phyloP scores from a whole-genome alignment of 2,888 invertebrate genomes.

The Ormyrus pomaceus region DNA sequence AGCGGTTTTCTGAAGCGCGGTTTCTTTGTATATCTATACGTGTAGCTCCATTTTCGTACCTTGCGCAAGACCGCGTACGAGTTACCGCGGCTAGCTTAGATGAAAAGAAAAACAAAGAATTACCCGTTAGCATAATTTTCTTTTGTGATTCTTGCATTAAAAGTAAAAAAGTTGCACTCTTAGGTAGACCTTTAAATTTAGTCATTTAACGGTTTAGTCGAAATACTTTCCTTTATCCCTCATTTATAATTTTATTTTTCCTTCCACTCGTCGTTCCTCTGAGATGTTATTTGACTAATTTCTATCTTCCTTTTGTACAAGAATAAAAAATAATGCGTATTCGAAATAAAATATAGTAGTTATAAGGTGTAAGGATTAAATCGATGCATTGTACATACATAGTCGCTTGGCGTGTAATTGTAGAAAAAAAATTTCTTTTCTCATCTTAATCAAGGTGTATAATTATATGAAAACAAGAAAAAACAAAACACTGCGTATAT shows the following conservation, averaged over 20 bases:
- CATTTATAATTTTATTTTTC: conserved; percentile 29
- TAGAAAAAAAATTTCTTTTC: conserved; percentile 49
- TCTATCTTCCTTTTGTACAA: conserved; percentile 45
- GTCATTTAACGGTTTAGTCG: conserved; percentile 38
- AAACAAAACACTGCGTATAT: conserved; percentile 48
- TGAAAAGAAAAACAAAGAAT: conserved; percentile 19
- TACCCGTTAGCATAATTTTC: conserved; percentile 47
- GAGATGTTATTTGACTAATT: conserved; percentile 32
- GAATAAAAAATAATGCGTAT: conserved; percentile 25
- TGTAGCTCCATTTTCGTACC: conserved; percentile 44
- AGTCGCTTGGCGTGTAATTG: conserved; percentile 55
- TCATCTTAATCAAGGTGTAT: conserved; percentile 53
- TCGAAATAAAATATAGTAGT: conserved; percentile 34
- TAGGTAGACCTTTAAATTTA: conserved; percentile 45
- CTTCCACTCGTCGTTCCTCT: conserved; percentile 14
- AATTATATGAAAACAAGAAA: conserved; percentile 49
- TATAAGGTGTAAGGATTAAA: conserved; percentile 51
- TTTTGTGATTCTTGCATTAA: conserved; percentile 51
- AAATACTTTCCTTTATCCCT: conserved; percentile 38
- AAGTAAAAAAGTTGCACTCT: conserved; percentile 28
- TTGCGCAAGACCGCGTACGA: not conserved
- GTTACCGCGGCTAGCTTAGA: conserved; percentile 8
- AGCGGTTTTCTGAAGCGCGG: conserved; percentile 35
- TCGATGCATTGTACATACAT: conserved; percentile 56
- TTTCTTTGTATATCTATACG: conserved; percentile 43